Evolutionary conservation across 2,113 vertebrate genomes (phyloP), one percentile per base, ranked within the genome.

Genomic region (Bufo bufo): DNA sequence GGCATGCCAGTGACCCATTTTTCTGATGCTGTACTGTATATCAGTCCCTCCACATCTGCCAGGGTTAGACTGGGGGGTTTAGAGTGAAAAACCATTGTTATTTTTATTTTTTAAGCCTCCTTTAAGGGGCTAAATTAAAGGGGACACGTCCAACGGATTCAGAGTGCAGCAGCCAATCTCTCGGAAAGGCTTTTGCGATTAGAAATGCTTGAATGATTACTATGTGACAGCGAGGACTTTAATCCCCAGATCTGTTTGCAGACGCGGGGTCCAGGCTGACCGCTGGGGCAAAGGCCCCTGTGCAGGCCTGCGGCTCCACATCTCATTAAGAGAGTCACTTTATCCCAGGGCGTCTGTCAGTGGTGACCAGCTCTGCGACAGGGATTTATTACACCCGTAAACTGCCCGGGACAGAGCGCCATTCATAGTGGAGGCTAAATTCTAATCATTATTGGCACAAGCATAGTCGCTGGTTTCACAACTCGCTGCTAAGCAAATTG

Each of bases 161-260:
- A 52, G 49, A 74, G 19, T 45, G 5, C 19, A 56, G 47, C 82
- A 71, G 45, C 82, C 82, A 85, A 72, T 85, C 66, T 49, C 50
- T 85, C 54, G 56, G 1, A 81, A 87, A 87, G 86, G 78, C 77
- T 81, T 47, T 9, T 47, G 78, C 33, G 43, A 87, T 87, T 82
- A 82, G 77, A 72, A 82, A 82, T 74, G 77, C 86, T 87, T 74
- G 86, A 87, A 87, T 87, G 77, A 82, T 87, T 82, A 82, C 86
- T 43, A 49, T 82, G 78, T 87, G 50, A 66, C 78, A 82, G 86
- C 16, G 19, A 75, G 69, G 69, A 72, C 86, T 87, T 82, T 82
- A 87, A 87, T 87, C 79, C 86, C 56, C 66, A 82, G 86, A 87
- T 87, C 66, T 87, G 69, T 82, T 82, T 87, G 75, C 66, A 87